phyloP scores from a whole-genome alignment of 2,797 vertebrate species.

The Paguma larvata region DNA sequence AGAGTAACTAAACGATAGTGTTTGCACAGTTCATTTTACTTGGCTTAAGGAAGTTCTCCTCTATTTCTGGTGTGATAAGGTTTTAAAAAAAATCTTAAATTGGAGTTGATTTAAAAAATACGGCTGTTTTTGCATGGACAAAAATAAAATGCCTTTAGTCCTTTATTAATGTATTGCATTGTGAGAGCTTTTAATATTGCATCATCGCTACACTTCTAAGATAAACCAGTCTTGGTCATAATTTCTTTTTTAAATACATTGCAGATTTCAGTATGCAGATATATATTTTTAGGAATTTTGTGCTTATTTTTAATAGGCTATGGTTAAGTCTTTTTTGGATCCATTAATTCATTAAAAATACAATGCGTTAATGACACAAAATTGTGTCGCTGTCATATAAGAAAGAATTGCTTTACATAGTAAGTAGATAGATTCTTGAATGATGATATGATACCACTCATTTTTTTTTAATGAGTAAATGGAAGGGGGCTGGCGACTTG shows the following conservation, averaged over 20 bases:
- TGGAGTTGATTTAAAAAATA: neutral
- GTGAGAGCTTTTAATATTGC: neutral
- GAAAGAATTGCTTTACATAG: neutral
- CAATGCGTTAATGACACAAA: neutral
- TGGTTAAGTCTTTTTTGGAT: neutral
- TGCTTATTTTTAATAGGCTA: neutral
- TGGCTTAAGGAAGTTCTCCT: neutral
- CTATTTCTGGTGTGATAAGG: neutral
- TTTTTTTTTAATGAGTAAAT: neutral
- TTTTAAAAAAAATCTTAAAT: neutral
- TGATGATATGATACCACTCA: neutral
- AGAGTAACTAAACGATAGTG: neutral
- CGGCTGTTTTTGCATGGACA: neutral
- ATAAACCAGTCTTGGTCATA: neutral
- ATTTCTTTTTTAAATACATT: constrained; percentile 11
- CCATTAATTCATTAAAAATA: neutral
- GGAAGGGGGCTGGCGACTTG: neutral
- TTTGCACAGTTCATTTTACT: neutral
- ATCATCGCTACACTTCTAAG: neutral
- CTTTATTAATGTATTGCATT: neutral
- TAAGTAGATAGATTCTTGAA: neutral
- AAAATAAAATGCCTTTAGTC: neutral
- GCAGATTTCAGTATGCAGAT: neutral
- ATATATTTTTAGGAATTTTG: neutral
- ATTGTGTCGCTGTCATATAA: neutral